Conservation (phyloP, 2,113 vertebrate species). For the Seriola dumerili region DNA sequence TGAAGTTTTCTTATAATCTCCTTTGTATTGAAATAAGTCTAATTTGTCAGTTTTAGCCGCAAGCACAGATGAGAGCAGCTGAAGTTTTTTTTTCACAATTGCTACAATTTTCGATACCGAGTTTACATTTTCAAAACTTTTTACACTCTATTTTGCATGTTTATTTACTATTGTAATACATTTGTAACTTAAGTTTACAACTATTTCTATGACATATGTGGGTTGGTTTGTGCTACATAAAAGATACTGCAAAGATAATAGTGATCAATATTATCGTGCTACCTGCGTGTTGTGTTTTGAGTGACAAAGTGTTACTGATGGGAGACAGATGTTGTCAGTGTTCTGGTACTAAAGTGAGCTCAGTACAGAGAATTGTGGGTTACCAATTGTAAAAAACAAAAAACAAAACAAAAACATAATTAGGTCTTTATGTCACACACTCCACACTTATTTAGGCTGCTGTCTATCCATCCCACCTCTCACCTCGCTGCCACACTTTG, state of each 20-base stretch:
- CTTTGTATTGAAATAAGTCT: not conserved
- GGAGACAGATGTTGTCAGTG: too few species aligned
- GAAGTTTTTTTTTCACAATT: not conserved
- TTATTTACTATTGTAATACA: too few species aligned
- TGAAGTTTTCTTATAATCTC: constrained; percentile 2
- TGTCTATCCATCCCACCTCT: not conserved
- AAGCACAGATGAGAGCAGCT: not conserved
- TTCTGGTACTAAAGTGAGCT: not conserved
- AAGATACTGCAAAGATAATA: too few species aligned
- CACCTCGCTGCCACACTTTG: not conserved
- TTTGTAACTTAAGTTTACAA: not conserved
- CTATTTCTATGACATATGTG: too few species aligned
- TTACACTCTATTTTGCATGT: not conserved
- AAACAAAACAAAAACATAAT: too few species aligned
- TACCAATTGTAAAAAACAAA: not conserved
- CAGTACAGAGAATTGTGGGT: not conserved
- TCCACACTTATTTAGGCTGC: too few species aligned
- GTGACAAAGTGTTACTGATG: too few species aligned
- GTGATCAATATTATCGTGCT: too few species aligned
- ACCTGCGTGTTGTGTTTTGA: too few species aligned
- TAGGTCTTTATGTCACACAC: not conserved
- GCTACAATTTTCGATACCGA: not conserved
- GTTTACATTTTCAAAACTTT: not conserved
- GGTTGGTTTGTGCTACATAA: too few species aligned
- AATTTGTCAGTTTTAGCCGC: not conserved